Conservation (phyloP, 2,797 vertebrate species). For the Melanotaenia boesemani region DNA sequence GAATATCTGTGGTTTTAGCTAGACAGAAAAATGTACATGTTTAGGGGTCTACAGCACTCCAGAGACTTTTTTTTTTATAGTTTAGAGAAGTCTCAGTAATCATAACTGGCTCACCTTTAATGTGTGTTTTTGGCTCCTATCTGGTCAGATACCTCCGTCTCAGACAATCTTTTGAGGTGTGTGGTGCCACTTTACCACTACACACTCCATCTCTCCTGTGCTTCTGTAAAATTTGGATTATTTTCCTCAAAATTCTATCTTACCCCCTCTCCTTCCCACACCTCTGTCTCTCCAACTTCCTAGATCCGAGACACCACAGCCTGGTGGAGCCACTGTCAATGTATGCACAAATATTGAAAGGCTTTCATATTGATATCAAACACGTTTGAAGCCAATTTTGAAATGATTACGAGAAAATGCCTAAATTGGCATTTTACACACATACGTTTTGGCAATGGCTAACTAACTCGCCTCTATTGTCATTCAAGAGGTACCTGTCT, state of each 20-base stretch:
- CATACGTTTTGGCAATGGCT: too few species aligned
- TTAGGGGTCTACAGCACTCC: slow-evolving; percentile 19
- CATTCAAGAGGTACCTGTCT: not conserved
- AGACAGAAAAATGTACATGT: slow-evolving; percentile 34
- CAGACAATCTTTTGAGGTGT: not conserved
- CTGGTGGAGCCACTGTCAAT: not conserved
- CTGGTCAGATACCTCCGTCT: slow-evolving; percentile 3
- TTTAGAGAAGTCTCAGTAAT: slow-evolving; percentile 39
- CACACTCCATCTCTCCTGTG: slow-evolving; percentile 12
- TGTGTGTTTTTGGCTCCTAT: slow-evolving; percentile 24
- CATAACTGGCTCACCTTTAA: slow-evolving; percentile 17
- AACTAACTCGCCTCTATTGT: not conserved
- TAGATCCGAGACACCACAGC: slow-evolving; percentile 23
- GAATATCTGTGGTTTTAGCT: slow-evolving; percentile 48
- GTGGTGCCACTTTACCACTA: slow-evolving; percentile 7
- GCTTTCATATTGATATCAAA: not conserved
- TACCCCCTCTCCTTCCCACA: slow-evolving; percentile 14
- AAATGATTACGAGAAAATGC: not conserved
- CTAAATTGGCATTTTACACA: not conserved
- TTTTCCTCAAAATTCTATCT: slow-evolving; percentile 6
- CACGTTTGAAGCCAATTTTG: not conserved
- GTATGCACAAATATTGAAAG: not conserved
- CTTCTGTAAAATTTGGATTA: slow-evolving; percentile 29
- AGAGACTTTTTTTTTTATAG: slow-evolving; percentile 28
- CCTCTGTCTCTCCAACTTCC: slow-evolving; percentile 4